Base-by-base conservation (phyloP, 2,797 vertebrate genomes). In the Mionectes olivaceus region DNA sequence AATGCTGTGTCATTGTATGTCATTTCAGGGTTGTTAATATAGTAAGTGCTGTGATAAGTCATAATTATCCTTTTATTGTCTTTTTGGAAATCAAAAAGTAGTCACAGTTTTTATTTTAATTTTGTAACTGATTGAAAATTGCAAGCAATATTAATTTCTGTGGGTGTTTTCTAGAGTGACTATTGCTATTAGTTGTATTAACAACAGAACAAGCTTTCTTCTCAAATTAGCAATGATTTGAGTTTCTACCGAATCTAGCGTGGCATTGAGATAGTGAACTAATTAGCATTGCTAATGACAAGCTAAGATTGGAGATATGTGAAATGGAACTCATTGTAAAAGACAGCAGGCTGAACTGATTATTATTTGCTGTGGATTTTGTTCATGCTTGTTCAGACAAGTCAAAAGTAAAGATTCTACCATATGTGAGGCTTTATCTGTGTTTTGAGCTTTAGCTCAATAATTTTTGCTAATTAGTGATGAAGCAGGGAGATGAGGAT, bases 321-420 rank as follows among this genome's bases (percentile, higher is more conserved):
- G 87, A 85, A 79, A 84, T 77, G 57, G 69, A 89, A 43, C 60
- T 84, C 10, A 5, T 28, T 79, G 47, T 87, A 75, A 84, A 68
- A 95, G 78, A 57, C 88, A 93, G 77, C 79, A 82, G 71, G 82
- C 80, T 78, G 88, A 87, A 70, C 63, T 82, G 76, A 77, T 88
- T 86, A 50, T 71, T 95, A 52, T 93, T 92, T 86, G 91, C 78
- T 57, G 56, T 83, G 63, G 74, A 65, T 95, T 95, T 94, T 76
- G 76, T 74, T 96, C 68, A 46, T 94, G 92, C 78, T 89, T 94
- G 65, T 95, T 92, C 56, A 94, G 89, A 91, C 78, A 93, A 92
- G 70, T 84, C 57, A 61, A 70, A 93, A 93, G 82, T 63, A 81
- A 88, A 91, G 80, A 82, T 67, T 80, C 56, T 69, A 6, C 89